Base-by-base conservation (phyloP, 2,888 invertebrate species). In the Yponomeuta malinellus region DNA sequence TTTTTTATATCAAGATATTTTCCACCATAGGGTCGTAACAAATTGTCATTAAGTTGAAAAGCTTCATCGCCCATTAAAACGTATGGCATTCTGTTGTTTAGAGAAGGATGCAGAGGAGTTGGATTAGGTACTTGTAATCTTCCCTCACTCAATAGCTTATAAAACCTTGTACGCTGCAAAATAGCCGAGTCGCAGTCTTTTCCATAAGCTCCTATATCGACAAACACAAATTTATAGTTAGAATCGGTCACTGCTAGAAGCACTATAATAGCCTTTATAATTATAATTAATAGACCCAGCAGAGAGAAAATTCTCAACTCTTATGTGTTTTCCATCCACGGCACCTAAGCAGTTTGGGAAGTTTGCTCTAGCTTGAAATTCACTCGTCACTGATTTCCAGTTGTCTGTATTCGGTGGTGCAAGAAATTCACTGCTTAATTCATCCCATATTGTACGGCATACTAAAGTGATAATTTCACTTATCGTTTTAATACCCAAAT, bases 31-130 rank as follows among this genome's bases (percentile, higher is more conserved):
- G 79, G 77, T 72, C 76, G 71, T 70, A 80, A 70, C 33, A 78
- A 66, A 74, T 78, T 73, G 52, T 73, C 72, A 70, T 73, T 71
- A 69, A 80, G 71, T 48, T 73, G 71, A 72, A 80, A 79, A 37
- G 75, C 78, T 72, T 77, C 78, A 74, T 78, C 77, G 29, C 78
- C 79, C 59, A 80, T 71, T 59, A 83, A 67, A 65, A 78, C 77
- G 73, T 72, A 77, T 63, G 78, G 77, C 68, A 74, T 72, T 68
- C 70, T 70, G 64, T 59, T 43, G 68, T 69, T 31, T 64, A 48
- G 48, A 31, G 71, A 72, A 71, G 48, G 72, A 73, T 72, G 72
- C 65, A 78, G 72, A 73, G 75, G 71, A 66, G 74, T 69, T 73
- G 77, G 72, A 71, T 75, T 70, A 71, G 78, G 78, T 74, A 78